Percentiles rank a stretch among this genome's conserved stretches.
These are phyloP conservation scores for Magallana gigas DNA, from an alignment of 1,140 invertebrate genomes.

Conservation along the genomic window DNA sequence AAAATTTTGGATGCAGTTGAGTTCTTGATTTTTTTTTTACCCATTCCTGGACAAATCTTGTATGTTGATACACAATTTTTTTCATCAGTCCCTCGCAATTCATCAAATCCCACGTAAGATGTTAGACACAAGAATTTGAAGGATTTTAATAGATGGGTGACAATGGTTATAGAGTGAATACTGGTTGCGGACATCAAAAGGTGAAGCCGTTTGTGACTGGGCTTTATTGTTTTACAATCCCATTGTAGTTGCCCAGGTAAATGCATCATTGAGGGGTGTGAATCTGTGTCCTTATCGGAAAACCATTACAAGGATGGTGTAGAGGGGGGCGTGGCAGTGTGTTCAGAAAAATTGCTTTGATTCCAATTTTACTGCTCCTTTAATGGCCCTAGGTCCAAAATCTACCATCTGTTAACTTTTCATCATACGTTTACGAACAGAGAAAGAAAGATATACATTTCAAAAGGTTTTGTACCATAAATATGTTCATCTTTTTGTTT, in stretches of 20 bases:
- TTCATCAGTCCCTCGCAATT: not conserved
- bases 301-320: not conserved
- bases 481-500: too few relatives aligned
- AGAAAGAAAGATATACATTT: too few relatives aligned
- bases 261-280: not conserved
- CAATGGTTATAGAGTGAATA: not conserved
- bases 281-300: not conserved
- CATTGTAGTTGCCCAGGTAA: not conserved
- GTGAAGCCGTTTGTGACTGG: not conserved
- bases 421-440: not conserved
- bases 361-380: not conserved
- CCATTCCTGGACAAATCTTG: too few relatives aligned
- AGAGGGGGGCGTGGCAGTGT: not conserved
- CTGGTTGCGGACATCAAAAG: not conserved
- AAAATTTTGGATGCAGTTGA: not conserved
- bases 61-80: not conserved
- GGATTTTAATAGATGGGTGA: not conserved
- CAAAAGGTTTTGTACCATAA: too few relatives aligned
- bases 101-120: too few relatives aligned
- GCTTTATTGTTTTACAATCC: slow-evolving; percentile 11
- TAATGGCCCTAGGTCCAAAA: not conserved
- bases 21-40: too few relatives aligned
- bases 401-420: not conserved
- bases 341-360: not conserved
- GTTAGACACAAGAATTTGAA: not conserved